A percentile compares a stretch with the other conserved stretches of the same genome.
These are phyloP conservation scores for Bombus confusus DNA, from an alignment of 1,140 invertebrate species.

Conservation along the genomic window DNA sequence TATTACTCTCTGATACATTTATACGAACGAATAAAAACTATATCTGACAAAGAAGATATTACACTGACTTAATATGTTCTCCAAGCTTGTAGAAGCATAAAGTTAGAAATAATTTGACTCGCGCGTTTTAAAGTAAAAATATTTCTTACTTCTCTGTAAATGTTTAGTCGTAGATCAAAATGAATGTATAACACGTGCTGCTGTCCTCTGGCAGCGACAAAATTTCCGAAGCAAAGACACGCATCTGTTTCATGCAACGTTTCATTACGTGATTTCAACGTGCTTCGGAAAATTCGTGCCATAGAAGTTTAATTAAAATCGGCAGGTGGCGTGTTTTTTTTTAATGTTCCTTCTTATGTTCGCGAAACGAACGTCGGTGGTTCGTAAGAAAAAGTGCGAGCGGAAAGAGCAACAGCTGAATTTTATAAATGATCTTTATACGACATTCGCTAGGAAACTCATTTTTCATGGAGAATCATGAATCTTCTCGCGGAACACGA, in stretches of 20 bases:
- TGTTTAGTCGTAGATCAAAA: not conserved
- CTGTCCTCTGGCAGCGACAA: not conserved
- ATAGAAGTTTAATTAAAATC: conserved; percentile 28
- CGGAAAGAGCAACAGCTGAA: conserved; percentile 22
- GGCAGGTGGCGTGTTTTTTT: not conserved
- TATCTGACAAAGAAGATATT: not conserved
- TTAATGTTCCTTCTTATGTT: not conserved
- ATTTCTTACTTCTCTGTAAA: not conserved
- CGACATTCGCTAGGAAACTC: conserved; percentile 16
- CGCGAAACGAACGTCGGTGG: not conserved
- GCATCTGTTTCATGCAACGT: not conserved
- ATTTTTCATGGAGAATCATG: conserved; percentile 44
- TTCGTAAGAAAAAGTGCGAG: not conserved
- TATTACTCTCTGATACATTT: not conserved
- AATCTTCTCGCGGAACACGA: conserved; percentile 14
- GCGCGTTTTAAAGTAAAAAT: no score
- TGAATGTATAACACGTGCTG: not conserved
- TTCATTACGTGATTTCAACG: not conserved
- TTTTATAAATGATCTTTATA: conserved; percentile 45
- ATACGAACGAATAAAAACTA: not conserved
- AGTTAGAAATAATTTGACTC: no score
- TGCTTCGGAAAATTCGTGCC: not conserved
- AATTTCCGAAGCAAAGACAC: not conserved
- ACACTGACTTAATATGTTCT: no score
- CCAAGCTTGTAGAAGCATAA: no score